Conservation (phyloP, 2,888 invertebrate species). For the Mythimna loreyi region DNA sequence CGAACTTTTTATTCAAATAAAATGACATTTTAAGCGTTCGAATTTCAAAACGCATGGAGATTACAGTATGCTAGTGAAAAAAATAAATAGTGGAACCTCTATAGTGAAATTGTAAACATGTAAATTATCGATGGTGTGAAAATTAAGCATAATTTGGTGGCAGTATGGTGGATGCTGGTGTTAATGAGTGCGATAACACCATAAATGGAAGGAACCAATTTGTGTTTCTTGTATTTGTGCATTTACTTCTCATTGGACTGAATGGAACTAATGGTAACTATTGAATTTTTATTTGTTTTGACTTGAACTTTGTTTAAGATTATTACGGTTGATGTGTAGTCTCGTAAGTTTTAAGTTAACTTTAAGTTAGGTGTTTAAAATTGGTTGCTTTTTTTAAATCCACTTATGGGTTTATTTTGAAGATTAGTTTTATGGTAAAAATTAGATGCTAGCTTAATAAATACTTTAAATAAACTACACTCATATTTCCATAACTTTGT, state of each 20-base stretch:
- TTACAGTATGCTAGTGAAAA: constrained; percentile 64
- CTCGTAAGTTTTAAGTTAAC: neutral
- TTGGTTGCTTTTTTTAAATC: neutral
- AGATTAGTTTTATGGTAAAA: neutral
- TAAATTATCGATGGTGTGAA: constrained; percentile 85
- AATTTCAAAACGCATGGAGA: constrained; percentile 62
- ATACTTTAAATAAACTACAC: neutral
- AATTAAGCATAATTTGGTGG: constrained; percentile 85
- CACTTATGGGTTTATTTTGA: neutral
- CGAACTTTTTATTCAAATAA: constrained; percentile 76
- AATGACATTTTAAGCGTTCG: constrained; percentile 55
- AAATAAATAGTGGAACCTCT: constrained; percentile 66
- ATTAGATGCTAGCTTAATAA: neutral
- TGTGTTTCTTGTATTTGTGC: constrained; percentile 89
- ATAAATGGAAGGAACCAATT: constrained; percentile 89
- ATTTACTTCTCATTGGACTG: constrained; percentile 89
- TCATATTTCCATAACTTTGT: too few species aligned
- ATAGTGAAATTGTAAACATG: constrained; percentile 81
- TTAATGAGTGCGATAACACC: constrained; percentile 89
- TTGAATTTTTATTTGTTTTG: constrained; percentile 57
- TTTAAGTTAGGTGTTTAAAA: neutral
- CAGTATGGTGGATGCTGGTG: constrained; percentile 90
- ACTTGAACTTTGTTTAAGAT: constrained; percentile 42
- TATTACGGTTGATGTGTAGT: constrained; percentile 13
- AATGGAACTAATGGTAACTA: constrained; percentile 89